Percentiles rank a stretch among this genome's conserved stretches.
Evolutionary conservation across 1,140 invertebrate genomes (phyloP).

Genomic region (Drosophila asahinai): DNA sequence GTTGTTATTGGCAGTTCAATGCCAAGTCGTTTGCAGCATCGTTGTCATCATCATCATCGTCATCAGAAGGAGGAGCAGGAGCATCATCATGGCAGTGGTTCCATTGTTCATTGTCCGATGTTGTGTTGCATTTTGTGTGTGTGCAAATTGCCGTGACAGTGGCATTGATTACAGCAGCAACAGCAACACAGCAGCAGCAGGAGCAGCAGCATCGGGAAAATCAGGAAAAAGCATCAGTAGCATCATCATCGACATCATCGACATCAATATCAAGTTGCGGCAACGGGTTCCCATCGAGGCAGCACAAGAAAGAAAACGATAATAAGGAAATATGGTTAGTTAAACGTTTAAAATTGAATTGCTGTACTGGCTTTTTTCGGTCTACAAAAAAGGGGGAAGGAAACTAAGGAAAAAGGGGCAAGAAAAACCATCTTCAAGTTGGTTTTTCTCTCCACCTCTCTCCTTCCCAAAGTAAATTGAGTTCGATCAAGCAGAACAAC

Average conservation of each 20-base stretch:
- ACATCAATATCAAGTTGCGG: constrained; percentile 36
- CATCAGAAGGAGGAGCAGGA: neutral
- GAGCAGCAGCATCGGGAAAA: constrained; percentile 4
- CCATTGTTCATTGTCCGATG: constrained; percentile 61
- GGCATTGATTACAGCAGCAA: constrained; percentile 78
- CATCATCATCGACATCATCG: constrained; percentile 18
- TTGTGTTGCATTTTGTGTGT: constrained; percentile 81
- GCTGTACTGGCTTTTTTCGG: constrained; percentile 46
- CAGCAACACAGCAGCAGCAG: constrained; percentile 26
- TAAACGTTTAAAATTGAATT: constrained; percentile 80
- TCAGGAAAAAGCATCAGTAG: constrained; percentile 26
- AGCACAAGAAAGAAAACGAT: constrained; percentile 55
- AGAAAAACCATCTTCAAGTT: constrained; percentile 16
- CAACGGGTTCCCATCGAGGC: constrained; percentile 25
- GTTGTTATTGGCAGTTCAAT: constrained; percentile 77
- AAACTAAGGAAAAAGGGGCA: constrained; percentile 6
- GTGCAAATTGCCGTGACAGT: constrained; percentile 82
- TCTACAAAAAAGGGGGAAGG: constrained; percentile 14
- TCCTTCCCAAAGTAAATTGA: constrained; percentile 32
- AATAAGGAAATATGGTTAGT: constrained; percentile 83
- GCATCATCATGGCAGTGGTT: constrained; percentile 29
- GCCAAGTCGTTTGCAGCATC: constrained; percentile 72
- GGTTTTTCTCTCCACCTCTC: constrained; percentile 22
- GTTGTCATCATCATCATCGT: constrained; percentile 41
- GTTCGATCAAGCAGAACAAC: constrained; percentile 39